Evolutionary conservation across 2,888 invertebrate species (phyloP).

Genomic region (Taenaris catops): DNA sequence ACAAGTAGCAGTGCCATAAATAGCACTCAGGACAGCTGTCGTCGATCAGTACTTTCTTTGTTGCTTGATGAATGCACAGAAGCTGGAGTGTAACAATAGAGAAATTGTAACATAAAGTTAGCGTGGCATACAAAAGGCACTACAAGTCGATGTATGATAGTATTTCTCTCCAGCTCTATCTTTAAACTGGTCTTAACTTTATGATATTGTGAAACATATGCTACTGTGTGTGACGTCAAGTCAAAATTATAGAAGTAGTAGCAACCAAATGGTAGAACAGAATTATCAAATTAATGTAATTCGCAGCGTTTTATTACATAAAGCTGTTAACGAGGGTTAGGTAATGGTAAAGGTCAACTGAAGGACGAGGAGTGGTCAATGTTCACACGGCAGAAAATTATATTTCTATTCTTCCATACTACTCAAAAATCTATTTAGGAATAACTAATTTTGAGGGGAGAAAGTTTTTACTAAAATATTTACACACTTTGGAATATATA

Average conservation of each 20-base stretch:
- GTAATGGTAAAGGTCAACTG: constrained; percentile 11
- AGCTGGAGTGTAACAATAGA: constrained; percentile 5
- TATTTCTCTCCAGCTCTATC: too few relatives aligned
- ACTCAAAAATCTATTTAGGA: background rate
- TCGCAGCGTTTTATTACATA: too few relatives aligned
- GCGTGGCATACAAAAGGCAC: too few relatives aligned
- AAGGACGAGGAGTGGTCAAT: constrained; percentile 13
- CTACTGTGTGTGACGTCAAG: too few relatives aligned
- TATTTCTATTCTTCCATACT: constrained; percentile 4
- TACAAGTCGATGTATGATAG: too few relatives aligned
- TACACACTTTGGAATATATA: too few relatives aligned
- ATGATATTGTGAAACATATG: too few relatives aligned
- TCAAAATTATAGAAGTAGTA: too few relatives aligned
- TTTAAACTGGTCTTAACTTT: too few relatives aligned
- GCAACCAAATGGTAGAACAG: too few relatives aligned
- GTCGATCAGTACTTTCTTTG: constrained; percentile 1
- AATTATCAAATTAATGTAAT: too few relatives aligned
- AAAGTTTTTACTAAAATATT: too few relatives aligned
- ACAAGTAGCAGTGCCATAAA: constrained; percentile 2
- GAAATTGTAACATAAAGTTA: constrained; percentile 7
- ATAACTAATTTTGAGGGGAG: background rate
- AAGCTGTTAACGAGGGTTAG: constrained; percentile 11
- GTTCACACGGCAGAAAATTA: constrained; percentile 8
- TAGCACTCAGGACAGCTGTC: constrained; percentile 1
- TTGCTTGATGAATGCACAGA: constrained; percentile 7